These are phyloP conservation scores for Aradophagus sp. DNA, from an alignment of 1,140 invertebrate species.

Conservation along the genomic window DNA sequence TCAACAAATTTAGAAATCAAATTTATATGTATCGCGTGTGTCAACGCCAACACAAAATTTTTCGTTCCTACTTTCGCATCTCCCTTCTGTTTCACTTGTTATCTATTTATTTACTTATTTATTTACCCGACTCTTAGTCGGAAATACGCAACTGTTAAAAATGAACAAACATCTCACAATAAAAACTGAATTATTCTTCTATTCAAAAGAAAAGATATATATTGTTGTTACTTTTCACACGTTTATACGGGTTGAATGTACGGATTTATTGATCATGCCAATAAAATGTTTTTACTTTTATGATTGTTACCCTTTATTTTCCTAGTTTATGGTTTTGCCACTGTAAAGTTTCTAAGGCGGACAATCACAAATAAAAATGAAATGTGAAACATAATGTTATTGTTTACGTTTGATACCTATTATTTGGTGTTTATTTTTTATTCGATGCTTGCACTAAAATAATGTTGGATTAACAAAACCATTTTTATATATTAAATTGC, in stretches of 20 bases:
- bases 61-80: slow-evolving; percentile 4
- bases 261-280: slow-evolving; percentile 31
- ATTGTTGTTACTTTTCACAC: slow-evolving; percentile 35
- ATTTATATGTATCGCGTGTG: slow-evolving; percentile 27
- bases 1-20: slow-evolving; percentile 52
- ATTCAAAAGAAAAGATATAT: too few relatives aligned
- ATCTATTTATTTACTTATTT: not conserved
- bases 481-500: too few relatives aligned
- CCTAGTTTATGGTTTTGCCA: slow-evolving; percentile 16
- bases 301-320: slow-evolving; percentile 29
- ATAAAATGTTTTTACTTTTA: slow-evolving; percentile 58
- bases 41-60: slow-evolving; percentile 40
- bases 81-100: not conserved
- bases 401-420: too few relatives aligned
- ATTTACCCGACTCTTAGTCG: not conserved
- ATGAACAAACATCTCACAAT: too few relatives aligned
- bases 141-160: too few relatives aligned
- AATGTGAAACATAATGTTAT: too few relatives aligned
- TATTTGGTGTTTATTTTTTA: too few relatives aligned
- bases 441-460: too few relatives aligned
- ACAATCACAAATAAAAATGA: too few relatives aligned
- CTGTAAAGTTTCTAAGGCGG: not conserved
- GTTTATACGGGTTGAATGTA: slow-evolving; percentile 55
- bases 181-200: too few relatives aligned
- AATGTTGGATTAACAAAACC: too few relatives aligned